These are phyloP conservation scores for Falcunculus frontatus DNA, from an alignment of 2,113 vertebrate species.

Conservation along the genomic window DNA sequence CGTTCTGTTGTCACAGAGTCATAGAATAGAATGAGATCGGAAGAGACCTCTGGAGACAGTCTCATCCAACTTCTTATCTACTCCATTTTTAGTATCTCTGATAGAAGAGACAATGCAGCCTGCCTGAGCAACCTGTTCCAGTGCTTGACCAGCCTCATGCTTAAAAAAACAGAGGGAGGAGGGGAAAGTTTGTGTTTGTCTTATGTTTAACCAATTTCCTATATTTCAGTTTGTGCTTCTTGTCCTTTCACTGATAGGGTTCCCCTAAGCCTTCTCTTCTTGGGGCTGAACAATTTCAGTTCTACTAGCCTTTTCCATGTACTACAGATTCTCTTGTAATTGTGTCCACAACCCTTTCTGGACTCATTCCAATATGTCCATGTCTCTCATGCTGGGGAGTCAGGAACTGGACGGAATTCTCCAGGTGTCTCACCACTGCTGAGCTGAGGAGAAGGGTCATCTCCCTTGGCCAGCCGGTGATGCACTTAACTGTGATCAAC, in stretches of 20 bases:
- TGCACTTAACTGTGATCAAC: background rate
- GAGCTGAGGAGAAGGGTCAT: background rate
- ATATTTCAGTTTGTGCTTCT: background rate
- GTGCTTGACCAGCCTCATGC: background rate
- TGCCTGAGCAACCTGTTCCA: background rate
- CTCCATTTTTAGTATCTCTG: background rate
- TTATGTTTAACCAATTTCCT: background rate
- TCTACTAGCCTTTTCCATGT: background rate
- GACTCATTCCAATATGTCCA: background rate
- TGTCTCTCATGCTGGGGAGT: background rate
- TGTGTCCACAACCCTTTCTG: background rate
- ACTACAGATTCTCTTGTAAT: background rate
- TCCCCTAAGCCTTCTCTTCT: background rate
- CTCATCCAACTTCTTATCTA: background rate
- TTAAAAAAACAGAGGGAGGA: background rate
- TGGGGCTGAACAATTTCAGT: background rate
- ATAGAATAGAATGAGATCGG: background rate
- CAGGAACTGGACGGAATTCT: background rate
- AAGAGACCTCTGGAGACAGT: background rate
- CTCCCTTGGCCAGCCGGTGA: background rate
- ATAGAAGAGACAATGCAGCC: background rate
- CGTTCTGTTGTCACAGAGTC: background rate
- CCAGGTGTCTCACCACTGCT: background rate
- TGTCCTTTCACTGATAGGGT: background rate
- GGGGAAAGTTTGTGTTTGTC: background rate